Evolutionary conservation across 2,888 invertebrate genomes (phyloP).

Genomic region (Odontocerum albicorne): DNA sequence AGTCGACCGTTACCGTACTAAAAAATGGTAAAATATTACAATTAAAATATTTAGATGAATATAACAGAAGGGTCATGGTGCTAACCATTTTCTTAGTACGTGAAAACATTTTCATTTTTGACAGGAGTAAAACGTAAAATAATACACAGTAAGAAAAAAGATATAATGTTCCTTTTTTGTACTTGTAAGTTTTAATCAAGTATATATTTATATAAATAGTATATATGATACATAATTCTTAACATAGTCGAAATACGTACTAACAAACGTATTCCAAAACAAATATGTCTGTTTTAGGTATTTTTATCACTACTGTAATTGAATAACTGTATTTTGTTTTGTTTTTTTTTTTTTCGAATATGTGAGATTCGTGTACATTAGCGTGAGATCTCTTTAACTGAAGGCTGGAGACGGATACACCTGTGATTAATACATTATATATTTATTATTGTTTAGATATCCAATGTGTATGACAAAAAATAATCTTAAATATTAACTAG

Average conservation of each 20-base stretch:
- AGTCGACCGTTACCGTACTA: conserved; percentile 31
- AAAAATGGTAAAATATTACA: conserved; percentile 37
- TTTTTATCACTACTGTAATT: conserved; percentile 23
- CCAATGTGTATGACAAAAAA: neutral
- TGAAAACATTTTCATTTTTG: conserved; percentile 34
- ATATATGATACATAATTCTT: conserved; percentile 12
- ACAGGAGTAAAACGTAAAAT: conserved; percentile 18
- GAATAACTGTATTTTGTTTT: conserved; percentile 25
- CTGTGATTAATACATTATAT: conserved; percentile 35
- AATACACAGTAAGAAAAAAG: neutral
- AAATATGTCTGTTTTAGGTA: conserved; percentile 35
- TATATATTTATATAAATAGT: conserved; percentile 23
- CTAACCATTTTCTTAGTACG: conserved; percentile 37
- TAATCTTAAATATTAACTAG: no score
- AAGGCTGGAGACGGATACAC: conserved; percentile 34
- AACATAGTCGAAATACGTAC: conserved; percentile 33
- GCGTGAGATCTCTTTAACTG: conserved; percentile 31
- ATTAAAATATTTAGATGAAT: conserved; percentile 35
- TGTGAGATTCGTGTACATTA: conserved; percentile 23
- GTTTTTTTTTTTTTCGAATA: conserved; percentile 29
- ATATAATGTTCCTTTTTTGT: conserved; percentile 36
- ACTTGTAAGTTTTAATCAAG: conserved; percentile 34
- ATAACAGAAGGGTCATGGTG: conserved; percentile 36
- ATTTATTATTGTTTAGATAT: conserved; percentile 2
- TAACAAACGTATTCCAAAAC: conserved; percentile 33